These are phyloP conservation scores for Zosterops lateralis DNA, from an alignment of 2,113 vertebrate genomes.

Conservation along the genomic window DNA sequence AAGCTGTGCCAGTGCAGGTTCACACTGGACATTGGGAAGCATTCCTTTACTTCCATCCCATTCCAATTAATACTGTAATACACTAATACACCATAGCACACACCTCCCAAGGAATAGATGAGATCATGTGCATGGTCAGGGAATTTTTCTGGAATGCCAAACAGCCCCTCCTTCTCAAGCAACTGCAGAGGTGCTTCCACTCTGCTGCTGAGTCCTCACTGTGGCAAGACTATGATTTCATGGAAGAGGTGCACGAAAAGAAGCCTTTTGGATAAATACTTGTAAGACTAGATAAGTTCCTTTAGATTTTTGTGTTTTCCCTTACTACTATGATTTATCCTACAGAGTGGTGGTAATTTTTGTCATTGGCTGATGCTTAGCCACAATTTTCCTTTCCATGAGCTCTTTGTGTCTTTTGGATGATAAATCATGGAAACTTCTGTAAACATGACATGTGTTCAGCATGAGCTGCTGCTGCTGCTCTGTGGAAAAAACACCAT, in stretches of 20 bases:
- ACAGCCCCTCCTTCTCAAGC: background rate
- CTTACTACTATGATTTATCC: background rate
- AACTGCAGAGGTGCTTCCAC: accelerated
- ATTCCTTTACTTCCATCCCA: background rate
- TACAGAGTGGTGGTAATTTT: background rate
- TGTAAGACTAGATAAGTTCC: background rate
- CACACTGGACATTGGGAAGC: background rate
- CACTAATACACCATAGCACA: background rate
- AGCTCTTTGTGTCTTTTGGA: background rate
- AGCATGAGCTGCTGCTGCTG: background rate
- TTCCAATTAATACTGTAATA: background rate
- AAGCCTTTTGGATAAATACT: background rate
- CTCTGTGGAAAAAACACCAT: background rate
- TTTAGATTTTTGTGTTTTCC: background rate
- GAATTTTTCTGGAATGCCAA: background rate
- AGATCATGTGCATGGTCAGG: background rate
- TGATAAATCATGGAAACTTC: constrained; percentile 1
- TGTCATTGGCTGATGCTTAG: background rate
- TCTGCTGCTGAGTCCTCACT: background rate
- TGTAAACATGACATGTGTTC: background rate
- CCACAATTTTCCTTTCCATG: background rate
- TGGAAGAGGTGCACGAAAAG: background rate
- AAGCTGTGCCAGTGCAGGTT: background rate
- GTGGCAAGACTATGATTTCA: background rate
- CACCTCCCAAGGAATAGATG: background rate